These are phyloP conservation scores for Acanthaster planci DNA, from an alignment of 35 echinoderm and acorn worm species.

Conservation along the genomic window DNA sequence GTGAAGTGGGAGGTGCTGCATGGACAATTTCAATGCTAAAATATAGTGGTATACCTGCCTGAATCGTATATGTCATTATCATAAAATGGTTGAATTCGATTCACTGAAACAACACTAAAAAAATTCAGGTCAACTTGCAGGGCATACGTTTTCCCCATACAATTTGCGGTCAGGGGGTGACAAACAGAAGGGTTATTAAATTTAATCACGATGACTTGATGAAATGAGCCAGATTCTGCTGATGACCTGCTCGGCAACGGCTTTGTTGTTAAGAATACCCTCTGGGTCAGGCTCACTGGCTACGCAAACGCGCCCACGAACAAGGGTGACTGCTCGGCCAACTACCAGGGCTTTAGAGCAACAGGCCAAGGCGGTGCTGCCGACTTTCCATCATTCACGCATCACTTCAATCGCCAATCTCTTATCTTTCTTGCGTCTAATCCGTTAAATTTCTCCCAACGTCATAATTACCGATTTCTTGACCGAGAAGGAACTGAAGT, in stretches of 20 bases:
- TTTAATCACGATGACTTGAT: slow-evolving; percentile 12
- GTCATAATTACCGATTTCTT: slow-evolving; percentile 8
- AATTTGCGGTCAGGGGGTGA: slow-evolving; percentile 9
- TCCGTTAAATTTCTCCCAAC: not conserved
- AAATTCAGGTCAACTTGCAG: too few relatives aligned
- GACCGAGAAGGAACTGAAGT: too few relatives aligned
- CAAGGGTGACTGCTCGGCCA: not conserved
- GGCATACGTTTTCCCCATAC: not conserved
- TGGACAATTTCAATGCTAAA: too few relatives aligned
- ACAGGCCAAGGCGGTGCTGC: not conserved
- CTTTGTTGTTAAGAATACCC: not conserved
- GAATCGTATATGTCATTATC: too few relatives aligned
- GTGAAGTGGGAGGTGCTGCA: too few relatives aligned
- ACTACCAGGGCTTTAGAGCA: not conserved
- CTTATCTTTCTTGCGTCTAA: not conserved
- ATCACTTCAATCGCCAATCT: not conserved
- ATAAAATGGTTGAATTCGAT: too few relatives aligned
- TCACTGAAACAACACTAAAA: too few relatives aligned
- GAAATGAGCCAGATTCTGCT: not conserved
- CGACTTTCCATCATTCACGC: not conserved
- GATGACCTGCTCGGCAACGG: not conserved
- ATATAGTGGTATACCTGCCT: too few relatives aligned
- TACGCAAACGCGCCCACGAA: not conserved
- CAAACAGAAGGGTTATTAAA: slow-evolving; percentile 18
- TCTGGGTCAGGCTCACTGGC: not conserved